A percentile compares a stretch with the other conserved stretches of the same genome.
These are phyloP conservation scores for Caenorhabditis panamensis DNA, from an alignment of 2,888 invertebrate species.

Conservation along the genomic window DNA sequence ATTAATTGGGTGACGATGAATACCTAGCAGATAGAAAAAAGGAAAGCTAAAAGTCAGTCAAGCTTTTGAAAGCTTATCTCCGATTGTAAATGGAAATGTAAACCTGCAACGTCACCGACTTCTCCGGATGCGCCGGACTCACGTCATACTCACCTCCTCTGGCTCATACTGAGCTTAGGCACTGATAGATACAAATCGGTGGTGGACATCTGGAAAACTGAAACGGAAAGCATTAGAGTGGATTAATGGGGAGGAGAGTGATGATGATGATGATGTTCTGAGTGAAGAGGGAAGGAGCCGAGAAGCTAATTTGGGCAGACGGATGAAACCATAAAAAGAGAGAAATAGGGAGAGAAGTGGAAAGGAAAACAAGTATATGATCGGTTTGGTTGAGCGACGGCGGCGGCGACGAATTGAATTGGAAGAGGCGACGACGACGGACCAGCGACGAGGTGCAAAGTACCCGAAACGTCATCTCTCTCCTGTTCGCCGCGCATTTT, in stretches of 20 bases:
- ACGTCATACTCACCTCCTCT: constrained; percentile 37
- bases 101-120: not conserved
- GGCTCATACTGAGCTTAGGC: constrained; percentile 39
- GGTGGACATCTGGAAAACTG: constrained; percentile 42
- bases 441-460: constrained; percentile 10
- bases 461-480: constrained; percentile 8
- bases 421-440: not conserved
- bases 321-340: constrained; percentile 20
- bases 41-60: not conserved
- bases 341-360: constrained; percentile 23
- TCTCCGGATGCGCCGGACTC: too few relatives aligned
- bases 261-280: constrained; percentile 7
- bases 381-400: not conserved
- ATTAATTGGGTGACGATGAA: too few relatives aligned
- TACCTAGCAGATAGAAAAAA: not conserved
- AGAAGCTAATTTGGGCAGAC: constrained; percentile 4
- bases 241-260: not conserved
- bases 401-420: not conserved
- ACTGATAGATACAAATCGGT: constrained; percentile 45
- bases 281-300: constrained; percentile 3
- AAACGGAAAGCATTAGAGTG: constrained; percentile 18
- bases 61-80: not conserved
- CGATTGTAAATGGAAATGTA: not conserved
- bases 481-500: constrained; percentile 13
- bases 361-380: constrained; percentile 1